Evolutionary conservation across 2,888 invertebrate genomes (phyloP), one percentile per base, ranked within the genome.

Genomic region (Cheilosia soror): DNA sequence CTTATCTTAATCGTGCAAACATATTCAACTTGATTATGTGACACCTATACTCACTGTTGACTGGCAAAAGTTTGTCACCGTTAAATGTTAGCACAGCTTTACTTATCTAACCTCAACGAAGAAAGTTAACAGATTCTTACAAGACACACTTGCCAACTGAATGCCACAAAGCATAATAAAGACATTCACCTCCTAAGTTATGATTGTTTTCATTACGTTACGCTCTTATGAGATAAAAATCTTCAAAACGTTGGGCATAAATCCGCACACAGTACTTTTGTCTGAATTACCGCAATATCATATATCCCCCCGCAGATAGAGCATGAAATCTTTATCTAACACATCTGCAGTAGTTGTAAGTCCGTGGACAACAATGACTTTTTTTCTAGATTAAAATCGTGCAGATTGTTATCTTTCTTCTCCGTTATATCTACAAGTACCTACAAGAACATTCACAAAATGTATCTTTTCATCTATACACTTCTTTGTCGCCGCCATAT

Each of bases 361-460:
- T 5, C 13, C 13, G 49, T 5, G 49, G 40, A 25, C 49, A 42
- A 51, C 33, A 51, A 44, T 15, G n/a, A 37, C 7, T 51, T 66
- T 40, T 81, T 63, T 44, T 47, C 25, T 15, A 49, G 57, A 83
- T 71, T 62, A 44, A 73, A 71, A 71, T 84, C 80, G 84, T 76
- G 84, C 80, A 84, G 75, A 84, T 80, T 71, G 57, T 71, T 79
- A 79, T 79, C 75, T 75, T 60, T 69, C 63, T 37, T 37, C 40
- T 7, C 49, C 69, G 75, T 76, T 71, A 69, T 69, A 78, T 77
- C 37, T 37, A 79, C 20, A 49, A 49, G 11, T 49, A 25, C 49
- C 20, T 15, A n/a, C 44, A n/a, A 40, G 40, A 42, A 55, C 71
- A 77, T 71, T 69, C 76, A 40, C 44, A 44, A 63, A 47, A 47